Percentiles rank a stretch among this genome's conserved stretches.
Conservation (phyloP, 92 coral and sea anemone genomes). For the Scolanthus callimorphus region DNA sequence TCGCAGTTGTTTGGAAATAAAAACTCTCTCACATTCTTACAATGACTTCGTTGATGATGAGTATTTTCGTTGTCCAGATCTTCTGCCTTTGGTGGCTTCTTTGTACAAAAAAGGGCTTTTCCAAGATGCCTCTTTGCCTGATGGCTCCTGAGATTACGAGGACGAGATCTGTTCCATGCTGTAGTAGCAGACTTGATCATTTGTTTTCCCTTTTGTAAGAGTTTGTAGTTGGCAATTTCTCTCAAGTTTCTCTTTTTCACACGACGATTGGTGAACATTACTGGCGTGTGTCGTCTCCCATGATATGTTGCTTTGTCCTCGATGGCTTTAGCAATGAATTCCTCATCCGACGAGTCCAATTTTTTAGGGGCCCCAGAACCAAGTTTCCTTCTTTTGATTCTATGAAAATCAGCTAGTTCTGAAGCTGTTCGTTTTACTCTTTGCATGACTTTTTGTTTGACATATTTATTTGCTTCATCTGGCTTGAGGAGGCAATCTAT, state of each 20-base stretch:
- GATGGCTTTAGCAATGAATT: slow-evolving; percentile 34
- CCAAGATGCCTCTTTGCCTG: slow-evolving; percentile 37
- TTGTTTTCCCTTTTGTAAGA: slow-evolving; percentile 22
- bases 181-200: slow-evolving; percentile 44
- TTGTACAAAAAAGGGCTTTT: slow-evolving; percentile 33
- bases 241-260: slow-evolving; percentile 32
- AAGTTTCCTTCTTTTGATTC: slow-evolving; percentile 28
- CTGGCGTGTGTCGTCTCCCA: slow-evolving; percentile 38
- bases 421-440: slow-evolving; percentile 25
- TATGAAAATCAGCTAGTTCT: slow-evolving; percentile 16
- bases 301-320: slow-evolving; percentile 46
- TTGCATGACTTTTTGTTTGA: slow-evolving; percentile 23
- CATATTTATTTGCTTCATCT: slow-evolving; percentile 7
- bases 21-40: too few species aligned
- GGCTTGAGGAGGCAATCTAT: background rate
- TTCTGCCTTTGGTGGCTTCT: slow-evolving; percentile 49
- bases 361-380: slow-evolving; percentile 20
- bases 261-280: slow-evolving; percentile 36
- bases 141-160: slow-evolving; percentile 18
- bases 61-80: slow-evolving; percentile 28
- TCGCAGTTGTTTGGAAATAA: too few species aligned
- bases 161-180: slow-evolving; percentile 46
- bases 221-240: slow-evolving; percentile 33
- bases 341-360: slow-evolving; percentile 23
- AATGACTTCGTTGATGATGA: too few species aligned